Percentiles rank a stretch among this genome's conserved stretches.
These are phyloP conservation scores for Lanius collurio DNA, from an alignment of 2,113 vertebrate genomes.

Conservation along the genomic window DNA sequence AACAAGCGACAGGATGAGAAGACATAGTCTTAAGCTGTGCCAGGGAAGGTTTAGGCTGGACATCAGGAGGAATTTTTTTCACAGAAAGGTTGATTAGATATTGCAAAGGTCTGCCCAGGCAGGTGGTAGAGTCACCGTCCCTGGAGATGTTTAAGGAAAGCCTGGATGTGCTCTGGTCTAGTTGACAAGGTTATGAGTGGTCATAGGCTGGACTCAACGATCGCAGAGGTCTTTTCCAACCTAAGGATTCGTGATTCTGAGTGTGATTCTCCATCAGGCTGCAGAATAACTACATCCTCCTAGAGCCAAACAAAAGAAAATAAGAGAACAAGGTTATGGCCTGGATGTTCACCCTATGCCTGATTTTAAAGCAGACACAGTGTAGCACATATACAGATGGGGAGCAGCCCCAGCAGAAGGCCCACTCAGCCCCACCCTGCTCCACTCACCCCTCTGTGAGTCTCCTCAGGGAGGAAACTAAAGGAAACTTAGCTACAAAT, in stretches of 20 bases:
- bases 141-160: not conserved
- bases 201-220: not conserved
- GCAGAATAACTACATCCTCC: not conserved
- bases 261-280: not conserved
- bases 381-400: fast-evolving
- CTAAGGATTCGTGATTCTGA: not conserved
- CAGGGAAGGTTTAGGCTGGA: not conserved
- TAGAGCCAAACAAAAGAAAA: not conserved
- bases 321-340: fast-evolving
- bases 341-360: not conserved
- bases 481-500: not conserved
- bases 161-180: not conserved
- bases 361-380: not conserved
- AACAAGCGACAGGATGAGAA: not conserved
- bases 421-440: not conserved
- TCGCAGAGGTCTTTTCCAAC: not conserved
- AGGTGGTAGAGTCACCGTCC: not conserved
- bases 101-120: not conserved
- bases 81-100: not conserved
- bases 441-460: not conserved
- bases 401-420: not conserved
- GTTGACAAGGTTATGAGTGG: not conserved
- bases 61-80: not conserved
- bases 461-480: not conserved
- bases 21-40: not conserved